These are phyloP conservation scores for Hydropotes inermis DNA, from an alignment of 2,113 vertebrate genomes.

Conservation along the genomic window DNA sequence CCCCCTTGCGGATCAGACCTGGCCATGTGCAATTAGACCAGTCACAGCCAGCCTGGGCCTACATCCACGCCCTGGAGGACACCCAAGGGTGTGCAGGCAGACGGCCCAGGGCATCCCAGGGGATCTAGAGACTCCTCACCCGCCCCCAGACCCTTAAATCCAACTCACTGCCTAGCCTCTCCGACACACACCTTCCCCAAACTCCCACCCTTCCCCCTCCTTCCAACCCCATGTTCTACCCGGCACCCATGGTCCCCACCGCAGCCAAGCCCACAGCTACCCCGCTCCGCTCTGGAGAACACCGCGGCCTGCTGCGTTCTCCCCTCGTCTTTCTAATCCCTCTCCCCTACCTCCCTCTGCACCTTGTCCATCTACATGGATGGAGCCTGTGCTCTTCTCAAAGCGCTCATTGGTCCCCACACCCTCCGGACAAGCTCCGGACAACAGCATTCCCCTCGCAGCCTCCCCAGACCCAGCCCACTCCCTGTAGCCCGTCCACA, in stretches of 20 bases:
- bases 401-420: neutral
- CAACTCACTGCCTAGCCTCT: neutral
- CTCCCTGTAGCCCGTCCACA: neutral
- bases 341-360: neutral
- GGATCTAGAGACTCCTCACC: neutral
- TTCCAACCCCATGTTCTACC: neutral
- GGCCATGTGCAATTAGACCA: neutral
- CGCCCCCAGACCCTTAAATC: neutral
- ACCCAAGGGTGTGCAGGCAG: neutral
- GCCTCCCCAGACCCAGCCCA: neutral
- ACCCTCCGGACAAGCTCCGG: neutral
- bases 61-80: neutral
- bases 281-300: neutral
- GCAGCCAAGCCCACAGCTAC: neutral
- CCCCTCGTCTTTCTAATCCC: neutral
- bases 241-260: neutral
- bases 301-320: neutral
- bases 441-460: neutral
- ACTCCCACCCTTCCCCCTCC: neutral
- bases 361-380: neutral
- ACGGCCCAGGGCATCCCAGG: accelerated
- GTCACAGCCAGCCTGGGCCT: neutral
- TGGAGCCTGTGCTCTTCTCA: neutral
- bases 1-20: neutral
- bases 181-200: neutral